Percentiles rank a stretch among this genome's conserved stretches.
phyloP scores from a whole-genome alignment of 2,113 vertebrate genomes.

The Brachionichthys hirsutus region DNA sequence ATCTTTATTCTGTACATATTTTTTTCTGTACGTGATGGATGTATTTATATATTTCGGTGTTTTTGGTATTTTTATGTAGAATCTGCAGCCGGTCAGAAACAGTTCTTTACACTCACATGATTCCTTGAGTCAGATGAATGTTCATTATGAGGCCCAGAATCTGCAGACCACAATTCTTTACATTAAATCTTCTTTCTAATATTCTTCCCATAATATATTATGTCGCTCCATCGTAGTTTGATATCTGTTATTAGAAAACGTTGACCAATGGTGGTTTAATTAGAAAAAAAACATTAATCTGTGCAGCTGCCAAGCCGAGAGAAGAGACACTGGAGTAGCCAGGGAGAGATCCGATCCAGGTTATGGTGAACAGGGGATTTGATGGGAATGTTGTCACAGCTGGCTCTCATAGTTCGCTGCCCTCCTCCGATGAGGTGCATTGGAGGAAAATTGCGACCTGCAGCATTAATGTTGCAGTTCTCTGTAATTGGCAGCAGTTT shows the following conservation, averaged over 20 bases:
- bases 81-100: not conserved
- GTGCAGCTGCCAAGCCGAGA: slow-evolving; percentile 39
- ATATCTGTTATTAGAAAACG: slow-evolving; percentile 45
- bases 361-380: slow-evolving; percentile 43
- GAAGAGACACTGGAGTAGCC: slow-evolving; percentile 21
- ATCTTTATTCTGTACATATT: not conserved
- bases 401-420: slow-evolving; percentile 51
- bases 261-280: slow-evolving; percentile 42
- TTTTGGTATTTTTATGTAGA: slow-evolving; percentile 1
- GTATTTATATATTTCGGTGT: not conserved
- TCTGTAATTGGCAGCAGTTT: slow-evolving; percentile 42
- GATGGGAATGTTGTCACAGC: slow-evolving; percentile 63
- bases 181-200: slow-evolving; percentile 1
- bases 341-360: slow-evolving; percentile 44
- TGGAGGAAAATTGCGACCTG: slow-evolving; percentile 35
- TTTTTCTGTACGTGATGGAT: too few species aligned
- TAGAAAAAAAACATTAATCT: slow-evolving; percentile 52
- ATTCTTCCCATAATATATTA: slow-evolving; percentile 34
- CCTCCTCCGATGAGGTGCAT: slow-evolving; percentile 23
- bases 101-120: slow-evolving; percentile 2
- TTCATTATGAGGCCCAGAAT: too few species aligned
- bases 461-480: slow-evolving; percentile 47
- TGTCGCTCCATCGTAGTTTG: slow-evolving; percentile 34
- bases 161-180: too few species aligned
- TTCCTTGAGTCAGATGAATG: not conserved